Evolutionary conservation across 1,140 invertebrate genomes (phyloP).

Genomic region (Chelonus insularis): DNA sequence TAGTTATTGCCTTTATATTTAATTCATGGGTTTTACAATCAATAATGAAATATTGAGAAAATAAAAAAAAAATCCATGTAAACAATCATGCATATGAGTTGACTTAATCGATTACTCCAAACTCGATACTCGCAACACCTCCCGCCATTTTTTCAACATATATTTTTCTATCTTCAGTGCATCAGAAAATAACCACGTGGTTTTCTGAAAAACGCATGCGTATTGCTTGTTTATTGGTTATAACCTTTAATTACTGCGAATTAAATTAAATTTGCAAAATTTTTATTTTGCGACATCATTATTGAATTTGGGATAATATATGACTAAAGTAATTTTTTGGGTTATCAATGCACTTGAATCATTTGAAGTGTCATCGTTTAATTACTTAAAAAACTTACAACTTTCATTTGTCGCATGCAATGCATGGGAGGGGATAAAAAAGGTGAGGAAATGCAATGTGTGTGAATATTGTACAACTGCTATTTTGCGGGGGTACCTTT

Average conservation of each 20-base stretch:
- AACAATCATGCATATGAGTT: no score
- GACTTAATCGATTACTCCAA: no score
- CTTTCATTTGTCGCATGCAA: background rate
- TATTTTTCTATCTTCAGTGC: no score
- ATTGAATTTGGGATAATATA: no score
- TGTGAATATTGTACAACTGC: slow-evolving; percentile 15
- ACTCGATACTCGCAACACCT: no score
- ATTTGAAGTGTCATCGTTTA: background rate
- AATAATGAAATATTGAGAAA: no score
- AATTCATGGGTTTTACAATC: no score
- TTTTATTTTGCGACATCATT: background rate
- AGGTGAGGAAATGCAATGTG: slow-evolving; percentile 8
- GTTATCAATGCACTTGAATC: background rate
- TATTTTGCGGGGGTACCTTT: slow-evolving; percentile 25
- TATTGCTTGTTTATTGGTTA: background rate
- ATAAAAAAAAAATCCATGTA: no score
- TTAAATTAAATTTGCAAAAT: background rate
- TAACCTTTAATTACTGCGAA: slow-evolving; percentile 16
- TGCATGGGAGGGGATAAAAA: background rate
- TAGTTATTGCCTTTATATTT: no score
- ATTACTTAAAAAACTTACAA: background rate
- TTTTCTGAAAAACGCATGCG: slow-evolving; percentile 12
- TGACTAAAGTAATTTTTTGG: no score
- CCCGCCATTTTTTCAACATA: no score
- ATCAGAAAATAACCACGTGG: slow-evolving; percentile 5